These are phyloP conservation scores for Protosalanx chinensis DNA, from an alignment of 2,797 vertebrate genomes.

Conservation along the genomic window DNA sequence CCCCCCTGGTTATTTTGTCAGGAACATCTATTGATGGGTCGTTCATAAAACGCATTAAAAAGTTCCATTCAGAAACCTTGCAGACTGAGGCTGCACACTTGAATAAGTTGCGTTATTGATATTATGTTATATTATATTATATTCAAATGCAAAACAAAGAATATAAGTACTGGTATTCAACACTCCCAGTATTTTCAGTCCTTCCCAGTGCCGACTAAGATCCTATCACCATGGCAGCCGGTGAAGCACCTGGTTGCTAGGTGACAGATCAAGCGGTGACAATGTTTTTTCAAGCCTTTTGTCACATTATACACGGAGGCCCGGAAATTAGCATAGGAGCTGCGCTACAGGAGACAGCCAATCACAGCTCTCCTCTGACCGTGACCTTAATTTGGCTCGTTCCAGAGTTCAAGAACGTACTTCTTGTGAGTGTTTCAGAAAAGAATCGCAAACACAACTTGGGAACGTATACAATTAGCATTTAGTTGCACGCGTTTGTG, in stretches of 20 bases:
- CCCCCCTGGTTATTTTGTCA: background rate
- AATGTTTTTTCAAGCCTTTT: slow-evolving; percentile 34
- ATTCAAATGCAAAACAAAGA: background rate
- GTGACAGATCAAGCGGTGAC: slow-evolving; percentile 43
- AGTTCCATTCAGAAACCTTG: too few relatives aligned
- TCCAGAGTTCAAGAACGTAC: background rate
- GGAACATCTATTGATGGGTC: background rate
- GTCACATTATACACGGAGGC: slow-evolving; percentile 50
- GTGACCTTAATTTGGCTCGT: background rate
- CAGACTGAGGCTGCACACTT: background rate
- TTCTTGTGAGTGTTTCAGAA: background rate
- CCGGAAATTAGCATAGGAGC: slow-evolving; percentile 46
- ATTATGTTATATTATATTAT: too few relatives aligned
- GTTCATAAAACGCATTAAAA: background rate
- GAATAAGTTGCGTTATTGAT: background rate
- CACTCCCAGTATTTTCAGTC: background rate
- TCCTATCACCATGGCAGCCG: slow-evolving; percentile 32
- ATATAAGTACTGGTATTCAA: background rate
- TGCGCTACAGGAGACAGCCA: slow-evolving; percentile 22
- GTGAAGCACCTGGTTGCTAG: slow-evolving; percentile 56
- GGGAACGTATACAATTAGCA: background rate
- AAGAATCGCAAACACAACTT: background rate
- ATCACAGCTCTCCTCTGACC: background rate
- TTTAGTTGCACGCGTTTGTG: background rate
- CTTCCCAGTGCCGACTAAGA: slow-evolving; percentile 2